These are phyloP conservation scores for Hoplostethus mediterraneus DNA, from an alignment of 2,797 vertebrate species.

Conservation along the genomic window DNA sequence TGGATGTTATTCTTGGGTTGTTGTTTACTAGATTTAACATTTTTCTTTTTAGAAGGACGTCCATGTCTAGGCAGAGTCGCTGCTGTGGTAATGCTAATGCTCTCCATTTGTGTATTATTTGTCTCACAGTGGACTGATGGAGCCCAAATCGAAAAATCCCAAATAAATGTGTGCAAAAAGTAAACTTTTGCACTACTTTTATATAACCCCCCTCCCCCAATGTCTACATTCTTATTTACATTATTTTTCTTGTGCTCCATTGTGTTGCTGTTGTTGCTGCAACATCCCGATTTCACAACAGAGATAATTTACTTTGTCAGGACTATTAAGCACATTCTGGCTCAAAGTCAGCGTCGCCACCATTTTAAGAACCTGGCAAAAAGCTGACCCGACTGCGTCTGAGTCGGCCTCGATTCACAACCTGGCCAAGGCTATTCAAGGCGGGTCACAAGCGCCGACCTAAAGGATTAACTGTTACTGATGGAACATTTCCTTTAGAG, in stretches of 20 bases:
- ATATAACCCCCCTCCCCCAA: neutral
- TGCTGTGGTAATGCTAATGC: too few relatives aligned
- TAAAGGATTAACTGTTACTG: slow-evolving; percentile 41
- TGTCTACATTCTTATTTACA: neutral
- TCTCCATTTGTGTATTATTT: too few relatives aligned
- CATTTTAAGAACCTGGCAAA: slow-evolving; percentile 34
- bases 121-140: too few relatives aligned
- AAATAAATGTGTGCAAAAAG: too few relatives aligned
- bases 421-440: slow-evolving; percentile 6
- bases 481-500: neutral
- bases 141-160: too few relatives aligned
- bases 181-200: too few relatives aligned
- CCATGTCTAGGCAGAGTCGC: too few relatives aligned
- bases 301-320: neutral
- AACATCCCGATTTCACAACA: neutral
- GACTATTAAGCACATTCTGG: slow-evolving; percentile 1
- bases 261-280: neutral
- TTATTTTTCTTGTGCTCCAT: neutral
- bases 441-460: slow-evolving; percentile 34
- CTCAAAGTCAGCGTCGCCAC: slow-evolving; percentile 34
- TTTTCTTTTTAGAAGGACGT: too few relatives aligned
- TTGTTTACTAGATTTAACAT: too few relatives aligned
- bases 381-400: slow-evolving; percentile 32
- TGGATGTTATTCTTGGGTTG: too few relatives aligned
- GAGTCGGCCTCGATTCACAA: slow-evolving; percentile 29